Base-by-base conservation (phyloP, 2,113 vertebrate genomes). In the Nesogale talazaci region DNA sequence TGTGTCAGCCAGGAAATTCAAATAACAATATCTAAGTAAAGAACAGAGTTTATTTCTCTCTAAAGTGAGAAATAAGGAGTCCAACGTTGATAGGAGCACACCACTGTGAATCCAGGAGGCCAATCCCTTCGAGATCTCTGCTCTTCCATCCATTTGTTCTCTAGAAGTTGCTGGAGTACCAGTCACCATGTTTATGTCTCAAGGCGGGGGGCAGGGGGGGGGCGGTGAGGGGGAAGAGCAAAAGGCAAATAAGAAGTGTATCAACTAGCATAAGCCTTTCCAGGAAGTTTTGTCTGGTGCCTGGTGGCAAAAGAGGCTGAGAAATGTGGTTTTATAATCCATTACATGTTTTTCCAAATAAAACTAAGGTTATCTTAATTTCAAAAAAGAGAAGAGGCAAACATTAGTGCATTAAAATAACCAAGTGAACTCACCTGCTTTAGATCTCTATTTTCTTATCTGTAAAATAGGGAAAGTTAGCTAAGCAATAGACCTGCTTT, bases 281-380 rank as follows among this genome's bases (percentile, higher is more conserved):
- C 8, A 78, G 92, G 69, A 90, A 86, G 2, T 1, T 23, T 57
- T 14, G 23, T 31, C 31, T 12, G 6, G 57, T 65, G 20, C 10
- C 12, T 27, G 4, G 19, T 27, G 61, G 2, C 81, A 86, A 75
- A 6, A 46, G 23, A 79, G 22, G 2, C 59, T 87, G 59, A 67
- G 25, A 92, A 89, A 78, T 82, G 12, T 25, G 86, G 46, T 42
- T 90, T 93, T 59, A 4, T 79, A 25, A 22, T 31, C 79, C 5
- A 76, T 31, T 29, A 38, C n/a, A n/a, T n/a, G n/a, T n/a, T n/a
- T n/a, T n/a, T n/a, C 86, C 89, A 67, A 87, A 31, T 90, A 81
- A 92, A 87, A 87, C 6, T 57, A 38, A 91, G 3, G 19, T 80
- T 92, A 83, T 38, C 40, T 85, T 89, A 79, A 69, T 83, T n/a